phyloP scores from a whole-genome alignment of 1,140 invertebrate genomes.

The Nilaparvata lugens region DNA sequence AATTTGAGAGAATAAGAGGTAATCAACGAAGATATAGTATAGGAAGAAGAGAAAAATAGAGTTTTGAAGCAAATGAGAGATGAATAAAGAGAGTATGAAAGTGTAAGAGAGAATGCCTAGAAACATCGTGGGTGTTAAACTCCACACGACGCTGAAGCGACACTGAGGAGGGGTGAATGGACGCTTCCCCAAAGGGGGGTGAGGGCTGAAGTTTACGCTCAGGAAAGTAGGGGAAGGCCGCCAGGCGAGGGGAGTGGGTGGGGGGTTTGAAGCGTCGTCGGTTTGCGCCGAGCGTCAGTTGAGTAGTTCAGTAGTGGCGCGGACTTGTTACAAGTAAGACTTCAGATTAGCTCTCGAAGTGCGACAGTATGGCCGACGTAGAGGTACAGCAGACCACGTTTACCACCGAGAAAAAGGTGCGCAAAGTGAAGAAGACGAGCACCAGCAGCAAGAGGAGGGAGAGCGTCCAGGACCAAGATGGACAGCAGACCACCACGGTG shows the following conservation, averaged over 20 bases:
- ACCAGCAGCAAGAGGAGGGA: conserved; percentile 68
- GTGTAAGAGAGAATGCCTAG: too few relatives aligned
- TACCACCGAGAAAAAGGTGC: conserved; percentile 73
- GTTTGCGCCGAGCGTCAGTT: not conserved
- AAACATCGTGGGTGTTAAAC: too few relatives aligned
- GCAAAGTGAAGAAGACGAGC: conserved; percentile 79
- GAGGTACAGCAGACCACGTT: conserved; percentile 67
- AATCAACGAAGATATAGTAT: too few relatives aligned
- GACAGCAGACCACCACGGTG: conserved; percentile 69
- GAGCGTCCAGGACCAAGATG: conserved; percentile 39
- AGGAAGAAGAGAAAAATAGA: too few relatives aligned
- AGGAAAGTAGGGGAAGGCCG: conserved; percentile 19
- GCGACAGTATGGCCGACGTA: conserved; percentile 69
- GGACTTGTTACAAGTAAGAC: too few relatives aligned
- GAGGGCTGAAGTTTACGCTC: conserved; percentile 3
- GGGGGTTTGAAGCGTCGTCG: not conserved
- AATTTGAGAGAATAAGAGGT: too few relatives aligned
- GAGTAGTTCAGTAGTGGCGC: conserved; percentile 30
- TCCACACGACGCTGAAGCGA: too few relatives aligned
- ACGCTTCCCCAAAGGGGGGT: too few relatives aligned
- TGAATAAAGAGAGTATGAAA: too few relatives aligned
- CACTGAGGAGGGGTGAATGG: too few relatives aligned
- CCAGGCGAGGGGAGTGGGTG: conserved; percentile 10
- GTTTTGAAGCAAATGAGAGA: too few relatives aligned
- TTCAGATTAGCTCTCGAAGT: not conserved